Percentiles rank a stretch among this genome's conserved stretches.
Conservation (phyloP, 1,140 invertebrate genomes). For the Acromyrmex echinatior region DNA sequence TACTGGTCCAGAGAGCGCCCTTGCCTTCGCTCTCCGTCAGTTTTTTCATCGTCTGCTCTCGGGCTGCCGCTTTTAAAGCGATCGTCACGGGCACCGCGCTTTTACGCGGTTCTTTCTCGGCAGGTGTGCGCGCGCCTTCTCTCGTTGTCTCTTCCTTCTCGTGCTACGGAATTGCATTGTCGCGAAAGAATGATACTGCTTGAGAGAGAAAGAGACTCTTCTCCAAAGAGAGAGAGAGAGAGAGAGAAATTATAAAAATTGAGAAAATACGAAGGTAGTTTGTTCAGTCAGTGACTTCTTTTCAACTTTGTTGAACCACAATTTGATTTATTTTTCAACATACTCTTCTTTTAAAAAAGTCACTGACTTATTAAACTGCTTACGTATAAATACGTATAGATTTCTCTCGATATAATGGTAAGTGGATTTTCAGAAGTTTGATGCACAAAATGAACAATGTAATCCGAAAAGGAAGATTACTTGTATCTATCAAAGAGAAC, state of each 20-base stretch:
- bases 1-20: slow-evolving; percentile 78
- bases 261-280: background rate
- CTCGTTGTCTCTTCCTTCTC: slow-evolving; percentile 30
- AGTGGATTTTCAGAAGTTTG: background rate
- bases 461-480: background rate
- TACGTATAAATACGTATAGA: too few relatives aligned
- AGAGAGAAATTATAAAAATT: slow-evolving; percentile 39
- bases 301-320: too few relatives aligned
- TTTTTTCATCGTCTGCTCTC: slow-evolving; percentile 82
- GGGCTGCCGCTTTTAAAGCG: slow-evolving; percentile 77
- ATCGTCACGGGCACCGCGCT: slow-evolving; percentile 78
- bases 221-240: background rate
- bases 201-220: background rate
- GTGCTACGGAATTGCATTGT: slow-evolving; percentile 5
- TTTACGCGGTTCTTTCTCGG: slow-evolving; percentile 75
- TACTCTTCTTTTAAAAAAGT: too few relatives aligned
- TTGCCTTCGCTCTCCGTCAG: slow-evolving; percentile 76
- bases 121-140: slow-evolving; percentile 68
- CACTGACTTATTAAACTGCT: too few relatives aligned
- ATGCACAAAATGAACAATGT: background rate
- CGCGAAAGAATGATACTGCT: background rate
- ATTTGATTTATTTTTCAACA: too few relatives aligned
- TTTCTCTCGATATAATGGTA: background rate
- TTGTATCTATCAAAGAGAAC: background rate
- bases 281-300: too few relatives aligned